These are phyloP conservation scores for Felis catus DNA, from an alignment of 2,113 vertebrate species.

Conservation along the genomic window F.catus_Fca126_mat1.0 CM031420.1:153655001-153655500, in stretches of 20 bases:
- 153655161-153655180: neutral
- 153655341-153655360: neutral
- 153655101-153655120: neutral
- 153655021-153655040: neutral
- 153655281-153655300: neutral
- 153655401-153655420: neutral
- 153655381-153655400: neutral
- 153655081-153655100: neutral
- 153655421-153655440: neutral
- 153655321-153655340: neutral
- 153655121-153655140: neutral
- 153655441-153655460: neutral
- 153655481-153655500: neutral
- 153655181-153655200: neutral
- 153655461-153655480: neutral
- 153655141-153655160: neutral
- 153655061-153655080: neutral
- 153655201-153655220: neutral
- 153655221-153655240: neutral
- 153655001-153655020: neutral
- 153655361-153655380: neutral
- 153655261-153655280: neutral
- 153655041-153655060: neutral
- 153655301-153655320: neutral
- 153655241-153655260: neutral